Evolutionary conservation across 2,888 invertebrate species (phyloP).

Genomic region (Falcaria lacertinaria): DNA sequence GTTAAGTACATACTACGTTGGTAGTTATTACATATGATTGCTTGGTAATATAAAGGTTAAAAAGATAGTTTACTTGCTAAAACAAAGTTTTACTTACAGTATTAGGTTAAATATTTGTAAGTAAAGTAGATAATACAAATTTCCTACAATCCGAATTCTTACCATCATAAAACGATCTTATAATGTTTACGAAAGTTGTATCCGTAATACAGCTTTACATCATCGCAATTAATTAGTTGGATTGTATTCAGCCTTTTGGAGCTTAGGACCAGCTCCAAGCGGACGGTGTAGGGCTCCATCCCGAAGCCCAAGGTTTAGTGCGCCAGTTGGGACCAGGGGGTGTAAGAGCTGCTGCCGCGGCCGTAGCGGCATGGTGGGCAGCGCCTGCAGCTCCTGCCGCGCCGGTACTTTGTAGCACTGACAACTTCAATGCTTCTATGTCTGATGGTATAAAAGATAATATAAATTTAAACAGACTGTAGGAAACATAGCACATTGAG

Average conservation of each 20-base stretch:
- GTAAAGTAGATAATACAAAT: too few relatives aligned
- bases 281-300: constrained; percentile 33
- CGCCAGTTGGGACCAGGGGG: constrained; percentile 48
- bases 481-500: neutral
- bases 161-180: too few relatives aligned
- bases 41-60: too few relatives aligned
- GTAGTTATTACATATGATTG: too few relatives aligned
- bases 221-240: constrained; percentile 4
- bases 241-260: neutral
- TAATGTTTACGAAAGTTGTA: too few relatives aligned
- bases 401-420: constrained; percentile 81
- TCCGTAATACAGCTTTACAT: too few relatives aligned
- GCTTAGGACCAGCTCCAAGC: constrained; percentile 60
- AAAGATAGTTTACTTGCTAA: too few relatives aligned
- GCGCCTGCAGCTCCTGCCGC: constrained; percentile 75
- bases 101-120: too few relatives aligned
- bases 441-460: constrained; percentile 40
- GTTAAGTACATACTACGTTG: too few relatives aligned
- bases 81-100: too few relatives aligned
- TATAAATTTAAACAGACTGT: neutral
- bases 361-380: constrained; percentile 79
- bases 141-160: too few relatives aligned
- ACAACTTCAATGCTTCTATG: constrained; percentile 80
- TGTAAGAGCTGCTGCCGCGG: constrained; percentile 79
- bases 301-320: constrained; percentile 28